Conservation (phyloP, 1,140 invertebrate genomes). For the Galleria mellonella region DNA sequence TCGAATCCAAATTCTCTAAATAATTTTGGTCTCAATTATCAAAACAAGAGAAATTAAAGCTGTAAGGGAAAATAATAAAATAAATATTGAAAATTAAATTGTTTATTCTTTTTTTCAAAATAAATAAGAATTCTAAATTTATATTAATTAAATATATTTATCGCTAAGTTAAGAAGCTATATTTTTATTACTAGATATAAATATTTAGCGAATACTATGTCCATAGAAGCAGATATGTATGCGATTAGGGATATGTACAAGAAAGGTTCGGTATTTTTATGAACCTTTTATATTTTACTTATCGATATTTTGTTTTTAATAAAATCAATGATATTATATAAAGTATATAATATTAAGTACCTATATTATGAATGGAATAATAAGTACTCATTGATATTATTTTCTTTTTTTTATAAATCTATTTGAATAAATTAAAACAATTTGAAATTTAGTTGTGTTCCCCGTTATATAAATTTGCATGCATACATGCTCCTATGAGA, state of each 20-base stretch:
- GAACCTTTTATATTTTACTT: too few relatives aligned
- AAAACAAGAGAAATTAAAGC: not conserved
- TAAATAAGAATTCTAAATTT: slow-evolving; percentile 21
- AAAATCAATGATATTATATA: too few relatives aligned
- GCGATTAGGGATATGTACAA: slow-evolving; percentile 29
- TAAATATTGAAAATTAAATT: slow-evolving; percentile 22
- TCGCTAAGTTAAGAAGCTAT: slow-evolving; percentile 15
- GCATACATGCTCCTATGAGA: slow-evolving; percentile 64
- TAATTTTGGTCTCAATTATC: not conserved
- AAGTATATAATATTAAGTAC: too few relatives aligned
- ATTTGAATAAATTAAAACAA: too few relatives aligned
- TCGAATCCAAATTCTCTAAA: not conserved
- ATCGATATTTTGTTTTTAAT: too few relatives aligned
- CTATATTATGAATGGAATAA: too few relatives aligned
- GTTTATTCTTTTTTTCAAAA: slow-evolving; percentile 25
- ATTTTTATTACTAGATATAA: slow-evolving; percentile 15
- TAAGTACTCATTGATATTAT: too few relatives aligned
- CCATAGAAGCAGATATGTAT: slow-evolving; percentile 61
- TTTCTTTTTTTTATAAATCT: too few relatives aligned
- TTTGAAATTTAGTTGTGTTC: too few relatives aligned
- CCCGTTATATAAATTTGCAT: not conserved
- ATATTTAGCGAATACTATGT: slow-evolving; percentile 1
- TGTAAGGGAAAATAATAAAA: slow-evolving; percentile 6
- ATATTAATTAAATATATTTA: slow-evolving; percentile 21
- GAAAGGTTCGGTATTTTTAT: too few relatives aligned